A percentile compares a stretch with the other conserved stretches of the same genome.
These are phyloP conservation scores for Thripadectes ignobilis DNA, from an alignment of 2,797 vertebrate species.

Conservation along the genomic window DNA sequence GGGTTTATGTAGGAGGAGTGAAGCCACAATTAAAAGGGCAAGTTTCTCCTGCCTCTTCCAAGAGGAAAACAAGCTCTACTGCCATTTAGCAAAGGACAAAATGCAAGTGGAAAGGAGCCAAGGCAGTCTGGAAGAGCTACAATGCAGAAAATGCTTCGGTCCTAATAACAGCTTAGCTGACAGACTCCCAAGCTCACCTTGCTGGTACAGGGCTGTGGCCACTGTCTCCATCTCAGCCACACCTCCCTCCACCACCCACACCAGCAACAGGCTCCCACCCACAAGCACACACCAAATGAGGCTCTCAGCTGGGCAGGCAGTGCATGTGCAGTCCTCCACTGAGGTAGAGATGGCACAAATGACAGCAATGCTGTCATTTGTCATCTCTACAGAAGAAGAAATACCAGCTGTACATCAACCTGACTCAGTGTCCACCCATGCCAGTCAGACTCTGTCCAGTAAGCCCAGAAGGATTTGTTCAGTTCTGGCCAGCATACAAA, in stretches of 20 bases:
- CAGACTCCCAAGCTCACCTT: not conserved
- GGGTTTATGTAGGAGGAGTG: not conserved
- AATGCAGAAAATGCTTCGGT: not conserved
- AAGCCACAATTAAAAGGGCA: slow-evolving; percentile 3
- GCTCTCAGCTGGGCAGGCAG: not conserved
- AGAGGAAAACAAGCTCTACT: not conserved
- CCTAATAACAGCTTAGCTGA: not conserved
- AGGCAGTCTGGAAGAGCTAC: not conserved
- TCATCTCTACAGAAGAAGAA: not conserved
- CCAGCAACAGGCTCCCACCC: not conserved
- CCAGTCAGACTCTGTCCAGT: not conserved
- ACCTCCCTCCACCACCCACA: not conserved
- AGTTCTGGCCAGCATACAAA: not conserved
- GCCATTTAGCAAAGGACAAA: not conserved
- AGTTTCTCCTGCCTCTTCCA: not conserved
- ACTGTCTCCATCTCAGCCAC: not conserved
- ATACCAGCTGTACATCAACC: accelerated
- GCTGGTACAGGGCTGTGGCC: not conserved
- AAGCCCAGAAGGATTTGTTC: not conserved
- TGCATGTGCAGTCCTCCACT: not conserved
- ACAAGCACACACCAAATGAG: not conserved
- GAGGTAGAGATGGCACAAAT: not conserved
- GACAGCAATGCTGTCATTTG: not conserved
- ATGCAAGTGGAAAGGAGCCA: not conserved
- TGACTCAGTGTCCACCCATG: not conserved